phyloP scores from a whole-genome alignment of 2,113 vertebrate genomes.

The Psettodes erumei region DNA sequence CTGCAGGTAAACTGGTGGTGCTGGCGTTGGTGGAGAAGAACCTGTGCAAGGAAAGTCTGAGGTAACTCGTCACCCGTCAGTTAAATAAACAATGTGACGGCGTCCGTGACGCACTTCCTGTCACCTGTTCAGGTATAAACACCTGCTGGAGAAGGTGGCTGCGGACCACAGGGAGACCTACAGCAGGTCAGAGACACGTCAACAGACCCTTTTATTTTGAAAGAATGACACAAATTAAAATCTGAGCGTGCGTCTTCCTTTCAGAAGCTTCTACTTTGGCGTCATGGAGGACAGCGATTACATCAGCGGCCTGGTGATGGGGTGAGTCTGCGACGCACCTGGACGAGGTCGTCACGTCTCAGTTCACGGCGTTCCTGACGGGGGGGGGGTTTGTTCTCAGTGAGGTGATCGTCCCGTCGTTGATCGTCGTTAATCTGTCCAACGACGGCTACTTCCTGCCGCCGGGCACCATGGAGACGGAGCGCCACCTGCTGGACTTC shows the following conservation, averaged over 20 bases:
- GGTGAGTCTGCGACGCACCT: no score
- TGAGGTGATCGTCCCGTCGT: slow-evolving; percentile 87
- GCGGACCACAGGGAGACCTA: slow-evolving; percentile 87
- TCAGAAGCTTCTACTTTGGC: slow-evolving; percentile 91
- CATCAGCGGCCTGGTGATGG: slow-evolving; percentile 92
- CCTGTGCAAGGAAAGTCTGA: slow-evolving; percentile 83
- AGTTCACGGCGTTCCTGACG: no score
- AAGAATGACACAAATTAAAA: not conserved
- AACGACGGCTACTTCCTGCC: slow-evolving; percentile 95
- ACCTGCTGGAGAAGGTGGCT: slow-evolving; percentile 88
- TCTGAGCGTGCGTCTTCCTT: not conserved
- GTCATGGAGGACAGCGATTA: slow-evolving; percentile 92
- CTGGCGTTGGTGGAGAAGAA: slow-evolving; percentile 90
- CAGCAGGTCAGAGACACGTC: slow-evolving; percentile 82
- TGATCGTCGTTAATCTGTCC: slow-evolving; percentile 92
- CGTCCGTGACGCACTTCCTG: slow-evolving; percentile 17
- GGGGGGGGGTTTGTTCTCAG: slow-evolving; percentile 84
- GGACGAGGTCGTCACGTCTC: no score
- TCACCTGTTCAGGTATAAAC: slow-evolving; percentile 83
- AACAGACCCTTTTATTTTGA: not conserved
- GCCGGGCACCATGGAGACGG: slow-evolving; percentile 77
- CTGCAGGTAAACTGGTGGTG: slow-evolving; percentile 90
- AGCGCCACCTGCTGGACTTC: slow-evolving; percentile 89
- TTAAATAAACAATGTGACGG: not conserved
- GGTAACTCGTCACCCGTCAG: slow-evolving; percentile 73